A percentile compares a stretch with the other conserved stretches of the same genome.
Conservation (phyloP, 2,113 vertebrate species). For the Prietella phreatophila region DNA sequence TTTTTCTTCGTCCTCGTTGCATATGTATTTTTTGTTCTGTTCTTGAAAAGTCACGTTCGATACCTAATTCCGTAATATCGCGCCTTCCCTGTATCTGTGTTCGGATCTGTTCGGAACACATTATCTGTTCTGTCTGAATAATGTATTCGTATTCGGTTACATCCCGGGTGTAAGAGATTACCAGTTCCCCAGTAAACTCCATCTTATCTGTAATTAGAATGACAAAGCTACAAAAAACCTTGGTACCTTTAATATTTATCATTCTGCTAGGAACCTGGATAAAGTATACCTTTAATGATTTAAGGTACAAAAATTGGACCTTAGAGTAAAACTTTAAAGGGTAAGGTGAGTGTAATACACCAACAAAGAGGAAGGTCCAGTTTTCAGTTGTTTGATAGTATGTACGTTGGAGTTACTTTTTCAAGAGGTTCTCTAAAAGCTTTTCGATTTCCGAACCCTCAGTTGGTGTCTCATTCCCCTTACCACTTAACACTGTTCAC, state of each 20-base stretch:
- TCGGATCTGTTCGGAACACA: background rate
- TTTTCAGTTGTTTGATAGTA: constrained; percentile 68
- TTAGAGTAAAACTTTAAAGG: background rate
- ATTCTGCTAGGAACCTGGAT: background rate
- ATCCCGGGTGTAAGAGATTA: background rate
- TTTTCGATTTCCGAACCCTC: constrained; percentile 62
- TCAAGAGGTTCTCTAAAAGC: background rate
- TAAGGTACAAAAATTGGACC: background rate
- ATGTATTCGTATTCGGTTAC: background rate
- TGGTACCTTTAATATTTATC: background rate
- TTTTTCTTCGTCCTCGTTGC: too few species aligned
- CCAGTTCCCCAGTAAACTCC: background rate
- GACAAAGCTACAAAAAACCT: background rate
- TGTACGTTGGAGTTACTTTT: constrained; percentile 47
- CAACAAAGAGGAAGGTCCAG: background rate
- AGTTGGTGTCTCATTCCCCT: constrained; percentile 67
- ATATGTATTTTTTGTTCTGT: too few species aligned
- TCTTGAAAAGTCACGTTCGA: too few species aligned
- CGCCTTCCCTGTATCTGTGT: background rate
- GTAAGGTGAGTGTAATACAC: background rate
- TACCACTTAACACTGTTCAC: constrained; percentile 67
- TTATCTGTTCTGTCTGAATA: background rate
- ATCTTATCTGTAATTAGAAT: background rate
- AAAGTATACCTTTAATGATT: background rate
- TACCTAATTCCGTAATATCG: too few species aligned